A percentile compares a stretch with the other conserved stretches of the same genome.
phyloP scores from a whole-genome alignment of 2,113 vertebrate genomes.

The Anser brachyrhynchus region DNA sequence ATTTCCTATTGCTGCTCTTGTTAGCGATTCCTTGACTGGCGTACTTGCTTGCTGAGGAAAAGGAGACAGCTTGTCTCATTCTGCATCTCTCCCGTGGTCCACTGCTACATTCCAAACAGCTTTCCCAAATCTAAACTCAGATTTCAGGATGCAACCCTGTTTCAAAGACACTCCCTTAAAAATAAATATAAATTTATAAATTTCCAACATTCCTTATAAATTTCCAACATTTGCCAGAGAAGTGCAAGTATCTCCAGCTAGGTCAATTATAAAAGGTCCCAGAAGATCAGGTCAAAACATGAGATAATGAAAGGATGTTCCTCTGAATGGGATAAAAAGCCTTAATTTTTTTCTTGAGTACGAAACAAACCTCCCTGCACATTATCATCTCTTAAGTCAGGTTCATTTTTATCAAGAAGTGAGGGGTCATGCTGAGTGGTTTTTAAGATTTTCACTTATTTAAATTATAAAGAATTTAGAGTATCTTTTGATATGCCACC shows the following conservation, averaged over 20 bases:
- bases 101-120: background rate
- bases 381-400: background rate
- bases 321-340: background rate
- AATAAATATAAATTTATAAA: background rate
- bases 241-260: background rate
- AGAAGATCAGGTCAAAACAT: background rate
- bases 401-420: background rate
- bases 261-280: background rate
- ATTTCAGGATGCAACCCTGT: background rate
- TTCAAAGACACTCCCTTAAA: background rate
- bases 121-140: background rate
- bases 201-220: background rate
- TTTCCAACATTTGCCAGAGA: accelerated
- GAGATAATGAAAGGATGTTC: background rate
- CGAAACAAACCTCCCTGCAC: background rate
- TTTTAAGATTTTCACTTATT: background rate
- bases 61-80: background rate
- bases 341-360: background rate
- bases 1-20: background rate
- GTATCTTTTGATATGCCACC: background rate
- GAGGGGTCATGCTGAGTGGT: accelerated
- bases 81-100: background rate
- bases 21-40: background rate
- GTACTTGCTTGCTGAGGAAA: background rate
- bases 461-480: background rate